Evolutionary conservation across 2,888 invertebrate genomes (phyloP).

Genomic region (Lamproptera curius): DNA sequence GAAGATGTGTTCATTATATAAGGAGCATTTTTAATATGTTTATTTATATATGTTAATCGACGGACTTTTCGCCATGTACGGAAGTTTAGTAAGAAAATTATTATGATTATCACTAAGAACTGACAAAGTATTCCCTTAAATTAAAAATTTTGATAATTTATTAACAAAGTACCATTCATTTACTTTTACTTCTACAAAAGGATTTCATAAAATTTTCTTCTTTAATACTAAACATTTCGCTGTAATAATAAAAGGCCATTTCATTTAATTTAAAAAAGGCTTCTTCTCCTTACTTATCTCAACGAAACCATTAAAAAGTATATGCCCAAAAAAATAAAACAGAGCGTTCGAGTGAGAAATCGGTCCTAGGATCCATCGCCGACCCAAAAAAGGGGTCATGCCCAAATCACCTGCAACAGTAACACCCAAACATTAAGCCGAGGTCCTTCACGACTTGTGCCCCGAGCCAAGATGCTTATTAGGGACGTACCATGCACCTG

Average conservation of each 20-base stretch:
- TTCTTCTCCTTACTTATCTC: too few relatives aligned
- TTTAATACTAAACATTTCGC: too few relatives aligned
- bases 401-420: constrained; percentile 60
- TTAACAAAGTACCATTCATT: too few relatives aligned
- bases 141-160: too few relatives aligned
- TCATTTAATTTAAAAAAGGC: too few relatives aligned
- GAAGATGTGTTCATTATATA: constrained; percentile 11
- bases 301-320: background rate
- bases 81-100: too few relatives aligned
- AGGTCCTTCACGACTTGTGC: constrained; percentile 65
- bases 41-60: background rate
- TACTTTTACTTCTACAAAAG: too few relatives aligned
- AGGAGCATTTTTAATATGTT: background rate
- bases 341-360: constrained; percentile 2
- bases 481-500: constrained; percentile 72
- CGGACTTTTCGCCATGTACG: too few relatives aligned
- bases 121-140: too few relatives aligned
- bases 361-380: constrained; percentile 50
- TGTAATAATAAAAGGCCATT: too few relatives aligned
- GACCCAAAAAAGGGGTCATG: constrained; percentile 47
- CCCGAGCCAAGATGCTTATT: constrained; percentile 73
- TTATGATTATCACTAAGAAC: too few relatives aligned
- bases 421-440: constrained; percentile 68
- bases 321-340: constrained; percentile 4
- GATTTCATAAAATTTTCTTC: too few relatives aligned